phyloP scores from a whole-genome alignment of 2,797 vertebrate genomes.

The Fistularia tabacaria region DNA sequence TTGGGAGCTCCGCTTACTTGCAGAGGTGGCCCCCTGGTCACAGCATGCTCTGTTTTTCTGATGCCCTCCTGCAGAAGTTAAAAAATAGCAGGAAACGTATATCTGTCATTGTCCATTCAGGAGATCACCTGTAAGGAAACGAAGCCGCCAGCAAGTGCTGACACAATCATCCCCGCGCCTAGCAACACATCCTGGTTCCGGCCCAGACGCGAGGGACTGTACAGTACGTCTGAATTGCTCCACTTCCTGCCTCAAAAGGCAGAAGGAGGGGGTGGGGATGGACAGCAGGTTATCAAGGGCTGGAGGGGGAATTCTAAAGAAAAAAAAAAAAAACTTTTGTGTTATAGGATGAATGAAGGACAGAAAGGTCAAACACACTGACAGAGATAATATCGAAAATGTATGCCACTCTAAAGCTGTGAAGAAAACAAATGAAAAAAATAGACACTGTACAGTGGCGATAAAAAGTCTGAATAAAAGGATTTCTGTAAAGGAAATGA shows the following conservation, averaged over 20 bases:
- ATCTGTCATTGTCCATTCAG: slow-evolving; percentile 79
- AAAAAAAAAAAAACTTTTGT: slow-evolving; percentile 44
- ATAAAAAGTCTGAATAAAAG: slow-evolving; percentile 2
- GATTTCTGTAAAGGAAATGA: not conserved
- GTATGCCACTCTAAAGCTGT: not conserved
- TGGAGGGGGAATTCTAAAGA: slow-evolving; percentile 61
- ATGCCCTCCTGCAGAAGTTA: slow-evolving; percentile 60
- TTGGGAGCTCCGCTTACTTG: slow-evolving; percentile 37
- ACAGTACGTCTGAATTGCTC: slow-evolving; percentile 69
- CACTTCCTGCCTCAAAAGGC: slow-evolving; percentile 65
- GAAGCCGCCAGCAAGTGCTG: slow-evolving; percentile 73
- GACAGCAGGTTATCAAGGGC: slow-evolving; percentile 55
- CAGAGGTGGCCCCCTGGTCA: slow-evolving; percentile 54
- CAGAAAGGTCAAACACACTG: slow-evolving; percentile 14
- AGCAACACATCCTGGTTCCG: slow-evolving; percentile 79
- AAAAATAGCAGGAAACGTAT: slow-evolving; percentile 78
- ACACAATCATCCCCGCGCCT: slow-evolving; percentile 75
- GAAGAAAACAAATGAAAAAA: not conserved
- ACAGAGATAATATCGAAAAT: slow-evolving; percentile 21
- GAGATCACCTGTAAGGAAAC: slow-evolving; percentile 80
- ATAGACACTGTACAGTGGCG: not conserved
- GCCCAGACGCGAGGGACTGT: slow-evolving; percentile 74
- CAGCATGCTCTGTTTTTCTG: slow-evolving; percentile 62
- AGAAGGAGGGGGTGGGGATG: slow-evolving; percentile 8
- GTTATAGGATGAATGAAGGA: slow-evolving; percentile 23